These are phyloP conservation scores for Zeuzera pyrina DNA, from an alignment of 2,888 invertebrate species.

Conservation along the genomic window DNA sequence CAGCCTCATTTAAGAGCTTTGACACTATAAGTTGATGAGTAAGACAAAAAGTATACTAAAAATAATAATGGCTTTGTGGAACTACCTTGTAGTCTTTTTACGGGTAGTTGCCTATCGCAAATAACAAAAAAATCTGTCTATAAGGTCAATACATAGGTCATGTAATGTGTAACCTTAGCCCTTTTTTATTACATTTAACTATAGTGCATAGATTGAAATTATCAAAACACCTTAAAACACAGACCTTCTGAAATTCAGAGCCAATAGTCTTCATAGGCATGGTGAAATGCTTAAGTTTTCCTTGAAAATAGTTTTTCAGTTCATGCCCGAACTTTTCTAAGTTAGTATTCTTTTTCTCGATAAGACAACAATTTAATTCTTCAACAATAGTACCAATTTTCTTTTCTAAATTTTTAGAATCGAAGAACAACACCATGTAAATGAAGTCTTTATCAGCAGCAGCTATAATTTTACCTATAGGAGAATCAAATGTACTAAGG, in stretches of 20 bases:
- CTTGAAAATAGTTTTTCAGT: constrained; percentile 37
- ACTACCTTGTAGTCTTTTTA: no score
- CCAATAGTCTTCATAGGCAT: constrained; percentile 48
- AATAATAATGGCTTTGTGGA: no score
- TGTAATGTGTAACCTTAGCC: no score
- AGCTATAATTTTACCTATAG: constrained; percentile 38
- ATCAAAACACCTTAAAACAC: no score
- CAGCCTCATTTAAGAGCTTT: no score
- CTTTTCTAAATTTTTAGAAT: constrained; percentile 43
- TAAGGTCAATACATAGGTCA: not conserved
- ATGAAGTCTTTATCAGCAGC: constrained; percentile 45
- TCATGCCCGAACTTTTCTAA: constrained; percentile 32
- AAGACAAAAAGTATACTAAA: no score
- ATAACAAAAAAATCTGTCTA: not conserved
- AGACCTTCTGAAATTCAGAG: constrained; percentile 58
- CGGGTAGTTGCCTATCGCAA: no score
- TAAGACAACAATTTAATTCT: constrained; percentile 29
- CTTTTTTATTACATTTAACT: no score
- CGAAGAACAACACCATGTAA: constrained; percentile 41
- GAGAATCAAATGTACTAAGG: constrained; percentile 25
- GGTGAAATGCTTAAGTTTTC: constrained; percentile 42
- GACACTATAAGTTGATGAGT: no score
- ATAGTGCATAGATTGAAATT: no score
- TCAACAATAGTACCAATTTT: constrained; percentile 29
- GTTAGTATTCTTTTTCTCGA: constrained; percentile 32